Percentiles rank a stretch among this genome's conserved stretches.
Evolutionary conservation across 2,113 vertebrate species (phyloP).

Genomic region (Urocitellus parryii): DNA sequence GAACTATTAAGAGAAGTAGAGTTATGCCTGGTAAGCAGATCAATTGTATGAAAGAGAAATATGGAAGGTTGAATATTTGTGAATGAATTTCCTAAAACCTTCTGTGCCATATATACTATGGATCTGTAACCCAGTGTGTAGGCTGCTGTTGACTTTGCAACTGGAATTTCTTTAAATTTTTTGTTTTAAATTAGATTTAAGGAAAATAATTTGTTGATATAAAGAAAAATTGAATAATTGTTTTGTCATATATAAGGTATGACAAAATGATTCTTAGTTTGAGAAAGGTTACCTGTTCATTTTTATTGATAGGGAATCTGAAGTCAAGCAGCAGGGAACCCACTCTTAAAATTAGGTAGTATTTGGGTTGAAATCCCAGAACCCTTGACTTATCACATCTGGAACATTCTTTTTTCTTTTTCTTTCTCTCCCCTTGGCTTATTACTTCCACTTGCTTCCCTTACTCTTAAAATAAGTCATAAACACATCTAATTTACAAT

Average conservation of each 20-base stretch:
- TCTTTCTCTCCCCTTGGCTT: neutral
- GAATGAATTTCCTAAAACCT: neutral
- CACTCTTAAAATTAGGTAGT: neutral
- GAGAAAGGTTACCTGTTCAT: neutral
- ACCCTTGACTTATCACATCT: neutral
- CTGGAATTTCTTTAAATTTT: neutral
- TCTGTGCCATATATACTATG: neutral
- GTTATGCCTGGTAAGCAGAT: neutral
- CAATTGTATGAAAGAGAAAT: neutral
- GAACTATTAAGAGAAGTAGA: neutral
- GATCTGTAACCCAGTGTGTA: neutral
- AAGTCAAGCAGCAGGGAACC: neutral
- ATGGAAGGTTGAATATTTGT: neutral
- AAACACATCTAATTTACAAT: neutral
- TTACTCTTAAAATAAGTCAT: neutral
- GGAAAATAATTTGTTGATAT: neutral
- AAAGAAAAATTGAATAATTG: constrained; percentile 1
- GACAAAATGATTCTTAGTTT: neutral
- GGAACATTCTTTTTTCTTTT: neutral
- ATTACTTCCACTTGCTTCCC: neutral
- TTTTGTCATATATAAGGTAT: neutral
- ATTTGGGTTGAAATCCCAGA: neutral
- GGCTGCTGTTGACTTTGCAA: neutral
- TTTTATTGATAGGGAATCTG: neutral
- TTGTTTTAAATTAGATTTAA: neutral